These are phyloP conservation scores for Archaeoteleia sp. DNA, from an alignment of 2,888 invertebrate genomes.

Conservation along the genomic window DNA sequence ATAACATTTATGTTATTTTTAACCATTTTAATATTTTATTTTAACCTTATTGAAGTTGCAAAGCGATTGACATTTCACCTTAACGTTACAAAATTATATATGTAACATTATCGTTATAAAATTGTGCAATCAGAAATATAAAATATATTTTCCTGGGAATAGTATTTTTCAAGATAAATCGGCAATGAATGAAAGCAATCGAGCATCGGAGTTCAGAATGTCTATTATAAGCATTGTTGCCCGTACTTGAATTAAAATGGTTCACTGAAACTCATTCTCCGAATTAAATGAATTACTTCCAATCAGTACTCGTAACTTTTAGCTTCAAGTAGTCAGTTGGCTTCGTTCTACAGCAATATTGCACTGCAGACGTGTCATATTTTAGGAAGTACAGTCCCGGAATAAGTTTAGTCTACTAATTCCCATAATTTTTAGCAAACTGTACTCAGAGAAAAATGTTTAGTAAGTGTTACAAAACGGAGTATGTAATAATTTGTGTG, in stretches of 20 bases:
- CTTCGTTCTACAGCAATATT: conserved; percentile 39
- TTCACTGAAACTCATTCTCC: conserved; percentile 70
- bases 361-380: conserved; percentile 25
- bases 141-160: conserved; percentile 9
- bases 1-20: no score
- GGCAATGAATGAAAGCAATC: conserved; percentile 41
- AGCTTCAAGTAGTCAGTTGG: conserved; percentile 6
- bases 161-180: conserved; percentile 24
- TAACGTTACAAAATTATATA: no score
- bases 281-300: conserved; percentile 72
- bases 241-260: conserved; percentile 68
- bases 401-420: no score
- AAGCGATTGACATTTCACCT: no score
- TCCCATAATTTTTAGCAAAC: no score
- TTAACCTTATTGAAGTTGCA: no score
- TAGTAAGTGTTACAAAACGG: no score
- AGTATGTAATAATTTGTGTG: no score
- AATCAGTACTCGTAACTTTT: conserved; percentile 63
- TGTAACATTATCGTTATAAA: conserved; percentile 19
- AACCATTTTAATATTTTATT: no score
- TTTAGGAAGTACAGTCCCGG: no score
- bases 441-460: no score
- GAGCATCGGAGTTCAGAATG: conserved; percentile 51
- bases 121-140: conserved; percentile 1
- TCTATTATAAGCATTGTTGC: conserved; percentile 51